Evolutionary conservation across 1,140 invertebrate species (phyloP), one percentile per base, ranked within the genome.

Genomic region (Nilaparvata lugens): DNA sequence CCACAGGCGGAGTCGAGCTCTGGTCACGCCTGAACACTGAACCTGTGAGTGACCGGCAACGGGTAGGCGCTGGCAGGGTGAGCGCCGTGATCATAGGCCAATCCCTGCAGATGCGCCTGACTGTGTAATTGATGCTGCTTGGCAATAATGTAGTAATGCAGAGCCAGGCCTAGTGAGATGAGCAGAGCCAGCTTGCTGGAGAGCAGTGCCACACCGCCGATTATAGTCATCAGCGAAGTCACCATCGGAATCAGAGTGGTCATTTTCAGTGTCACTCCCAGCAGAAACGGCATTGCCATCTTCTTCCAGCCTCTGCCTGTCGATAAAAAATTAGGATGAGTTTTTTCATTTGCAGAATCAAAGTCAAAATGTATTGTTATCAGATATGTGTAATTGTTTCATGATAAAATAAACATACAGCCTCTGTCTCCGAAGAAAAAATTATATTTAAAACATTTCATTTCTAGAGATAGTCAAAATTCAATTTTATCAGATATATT

Each of bases 181-280:
- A 53, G 35, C 24, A 61, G 24, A 1, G 52, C 60, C 25, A 56
- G 9, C 31, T 61, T 61, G 11, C 28, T 31, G 16, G 52, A 40
- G 5, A 61, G 21, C 7, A 61, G 31, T 48, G 60, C 28, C 23
- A 55, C 40, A 4, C 42, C 25, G 35, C 35, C 53, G 35, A 61
- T 25, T 40, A 61, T 43, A 2, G 52, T 51, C 52, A 61, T 55
- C 16, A 61, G 23, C 25, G 53, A 43, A 1, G 52, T 31, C 14
- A 45, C 38, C 23, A 56, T 40, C 23, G 60, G 60, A 14, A 61
- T 25, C 2, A 61, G 42, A 6, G 52, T 56, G 16, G 52, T 42
- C 16, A 52, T 38, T 25, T 61, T 61, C 7, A 61, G 52, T 4
- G 23, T 45, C 1, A 61, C 13, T 1, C 60, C 60, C 19, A 61